Evolutionary conservation across 2,113 vertebrate species (phyloP).

Genomic region (Pseudopodoces humilis): DNA sequence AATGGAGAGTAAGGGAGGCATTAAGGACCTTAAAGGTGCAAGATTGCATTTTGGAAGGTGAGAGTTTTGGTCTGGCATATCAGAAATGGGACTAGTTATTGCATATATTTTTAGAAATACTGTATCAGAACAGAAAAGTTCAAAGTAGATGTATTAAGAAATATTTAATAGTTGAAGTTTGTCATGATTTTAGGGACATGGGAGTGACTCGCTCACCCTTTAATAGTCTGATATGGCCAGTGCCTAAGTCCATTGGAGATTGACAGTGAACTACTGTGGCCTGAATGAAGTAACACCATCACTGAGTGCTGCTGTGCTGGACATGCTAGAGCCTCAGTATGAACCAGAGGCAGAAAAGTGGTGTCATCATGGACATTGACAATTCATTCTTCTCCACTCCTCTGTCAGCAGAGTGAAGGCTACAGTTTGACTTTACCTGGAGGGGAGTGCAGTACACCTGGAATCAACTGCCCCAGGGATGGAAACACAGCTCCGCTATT

Average conservation of each 20-base stretch:
- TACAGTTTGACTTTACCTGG: background rate
- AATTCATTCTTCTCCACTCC: background rate
- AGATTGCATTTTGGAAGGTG: background rate
- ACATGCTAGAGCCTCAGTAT: background rate
- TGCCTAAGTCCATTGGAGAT: background rate
- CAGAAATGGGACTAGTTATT: background rate
- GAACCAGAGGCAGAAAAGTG: background rate
- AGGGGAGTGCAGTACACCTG: background rate
- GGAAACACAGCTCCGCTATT: background rate
- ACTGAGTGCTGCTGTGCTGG: background rate
- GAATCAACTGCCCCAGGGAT: accelerated
- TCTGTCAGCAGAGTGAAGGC: background rate
- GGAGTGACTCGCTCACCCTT: accelerated
- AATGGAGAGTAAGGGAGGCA: background rate
- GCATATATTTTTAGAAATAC: background rate
- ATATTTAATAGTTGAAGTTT: background rate
- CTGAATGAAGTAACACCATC: background rate
- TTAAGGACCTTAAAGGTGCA: background rate
- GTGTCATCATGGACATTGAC: too few relatives aligned
- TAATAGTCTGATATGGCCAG: background rate
- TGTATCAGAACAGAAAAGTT: background rate
- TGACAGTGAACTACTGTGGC: background rate
- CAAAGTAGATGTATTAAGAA: background rate
- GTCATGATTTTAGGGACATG: background rate
- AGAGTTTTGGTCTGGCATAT: background rate